Evolutionary conservation across 37 sponge, comb jelly and placozoan species (phyloP).

Genomic region (Agelas oroides): DNA sequence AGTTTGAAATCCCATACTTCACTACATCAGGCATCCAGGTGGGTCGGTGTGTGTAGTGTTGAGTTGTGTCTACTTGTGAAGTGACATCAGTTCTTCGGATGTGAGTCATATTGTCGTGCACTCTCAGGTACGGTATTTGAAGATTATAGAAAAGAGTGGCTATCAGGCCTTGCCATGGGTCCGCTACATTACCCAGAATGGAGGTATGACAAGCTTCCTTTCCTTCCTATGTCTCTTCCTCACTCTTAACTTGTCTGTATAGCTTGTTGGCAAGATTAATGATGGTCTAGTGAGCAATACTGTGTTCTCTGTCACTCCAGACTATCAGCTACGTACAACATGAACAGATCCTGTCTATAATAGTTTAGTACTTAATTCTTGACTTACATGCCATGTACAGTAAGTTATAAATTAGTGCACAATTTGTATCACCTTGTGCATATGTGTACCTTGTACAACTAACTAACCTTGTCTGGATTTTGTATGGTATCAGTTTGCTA

Average conservation of each 20-base stretch:
- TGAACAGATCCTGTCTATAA: slow-evolving; percentile 2
- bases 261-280: no score
- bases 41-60: not conserved
- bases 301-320: slow-evolving; percentile 26
- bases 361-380: no score
- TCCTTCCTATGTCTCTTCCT: not conserved
- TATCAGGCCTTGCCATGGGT: slow-evolving; percentile 99
- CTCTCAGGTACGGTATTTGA: slow-evolving; percentile 93
- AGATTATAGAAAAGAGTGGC: slow-evolving; percentile 99
- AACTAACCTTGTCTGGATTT: no score
- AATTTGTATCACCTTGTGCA: no score
- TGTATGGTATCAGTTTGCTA: no score
- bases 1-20: slow-evolving; percentile 99
- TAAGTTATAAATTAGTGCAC: no score
- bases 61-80: no score
- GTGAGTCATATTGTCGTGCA: no score
- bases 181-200: slow-evolving; percentile 98
- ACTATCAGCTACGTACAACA: slow-evolving; percentile 77
- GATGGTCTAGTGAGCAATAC: no score
- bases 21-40: slow-evolving; percentile 99
- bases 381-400: no score
- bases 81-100: no score
- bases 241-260: not conserved
- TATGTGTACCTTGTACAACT: no score
- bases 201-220: slow-evolving; percentile 72